Evolutionary conservation across 2,888 invertebrate species (phyloP), one percentile per base, ranked within the genome.

Genomic region (Cabera pusaria): DNA sequence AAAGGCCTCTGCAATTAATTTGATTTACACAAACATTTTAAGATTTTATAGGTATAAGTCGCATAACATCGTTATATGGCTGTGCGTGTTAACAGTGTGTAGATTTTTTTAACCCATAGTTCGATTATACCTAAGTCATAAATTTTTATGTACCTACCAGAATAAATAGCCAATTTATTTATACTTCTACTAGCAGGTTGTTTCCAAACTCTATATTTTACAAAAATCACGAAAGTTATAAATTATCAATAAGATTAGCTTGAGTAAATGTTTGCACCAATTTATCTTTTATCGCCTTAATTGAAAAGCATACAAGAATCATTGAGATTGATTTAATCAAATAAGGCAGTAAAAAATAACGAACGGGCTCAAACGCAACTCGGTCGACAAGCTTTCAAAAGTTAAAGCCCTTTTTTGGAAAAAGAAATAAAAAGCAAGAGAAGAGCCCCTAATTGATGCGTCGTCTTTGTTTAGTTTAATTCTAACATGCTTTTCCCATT

Each of bases 401-500:
- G 72, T 80, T 76, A 72, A 84, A 73, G 74, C 79, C 78, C 78
- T 87, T 82, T 84, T 75, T 56, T 60, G 65, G 73, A 70, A 68
- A 64, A 56, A 58, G 47, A 59, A 63, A 78, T 2, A 71, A 73
- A 83, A 76, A 74, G 53, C 49, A 62, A 76, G 68, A 76, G 68
- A 67, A 71, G 66, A 72, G 73, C 64, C 78, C 79, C 86, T 89
- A 89, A 90, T 89, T 90, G 89, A 90, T 90, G 89, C 88, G 86
- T 89, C 85, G 86, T 84, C 88, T 89, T 88, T 88, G 88, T 87
- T 90, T 87, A 89, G 89, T 85, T 89, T 87, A 88, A 89, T 88
- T 90, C 88, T 85, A 86, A 90, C 89, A 90, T 87, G 89, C 76
- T 90, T 90, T 88, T 86, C 86, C 89, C 89, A 90, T 90, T 90